Percentiles rank a stretch among this genome's conserved stretches.
Conservation (phyloP, 2,888 invertebrate genomes). For the Smittia sp. region DNA sequence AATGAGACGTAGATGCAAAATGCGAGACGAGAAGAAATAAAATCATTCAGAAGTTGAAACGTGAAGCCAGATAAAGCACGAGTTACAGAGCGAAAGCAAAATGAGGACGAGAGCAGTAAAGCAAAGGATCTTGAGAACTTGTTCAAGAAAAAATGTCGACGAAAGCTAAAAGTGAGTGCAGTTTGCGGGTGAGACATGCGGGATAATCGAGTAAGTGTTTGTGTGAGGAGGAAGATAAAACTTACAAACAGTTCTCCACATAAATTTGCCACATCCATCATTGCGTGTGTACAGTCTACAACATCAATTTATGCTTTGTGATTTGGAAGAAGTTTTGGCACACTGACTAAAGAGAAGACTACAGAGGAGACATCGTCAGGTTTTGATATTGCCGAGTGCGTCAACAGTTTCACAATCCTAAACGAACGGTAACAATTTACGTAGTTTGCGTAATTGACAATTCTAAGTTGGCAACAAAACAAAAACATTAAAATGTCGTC, state of each 20-base stretch:
- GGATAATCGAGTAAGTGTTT: not conserved
- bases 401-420: no score
- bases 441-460: no score
- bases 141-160: not conserved
- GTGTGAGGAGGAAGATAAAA: not conserved
- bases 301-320: slow-evolving; percentile 3
- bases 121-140: not conserved
- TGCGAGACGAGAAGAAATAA: no score
- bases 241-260: slow-evolving; percentile 9
- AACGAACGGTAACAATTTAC: no score
- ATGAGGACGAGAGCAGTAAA: not conserved
- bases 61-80: not conserved
- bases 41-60: not conserved
- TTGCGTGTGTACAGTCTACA: not conserved
- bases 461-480: no score
- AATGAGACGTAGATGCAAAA: no score
- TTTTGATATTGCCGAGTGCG: no score
- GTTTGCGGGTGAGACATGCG: not conserved
- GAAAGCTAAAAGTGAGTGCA: not conserved
- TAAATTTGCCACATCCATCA: slow-evolving; percentile 12
- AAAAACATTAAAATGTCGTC: no score
- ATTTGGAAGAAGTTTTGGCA: not conserved
- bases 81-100: not conserved
- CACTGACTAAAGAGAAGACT: no score
- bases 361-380: no score